Evolutionary conservation across 2,888 invertebrate genomes (phyloP).

Genomic region (Tupiocoris notatus): DNA sequence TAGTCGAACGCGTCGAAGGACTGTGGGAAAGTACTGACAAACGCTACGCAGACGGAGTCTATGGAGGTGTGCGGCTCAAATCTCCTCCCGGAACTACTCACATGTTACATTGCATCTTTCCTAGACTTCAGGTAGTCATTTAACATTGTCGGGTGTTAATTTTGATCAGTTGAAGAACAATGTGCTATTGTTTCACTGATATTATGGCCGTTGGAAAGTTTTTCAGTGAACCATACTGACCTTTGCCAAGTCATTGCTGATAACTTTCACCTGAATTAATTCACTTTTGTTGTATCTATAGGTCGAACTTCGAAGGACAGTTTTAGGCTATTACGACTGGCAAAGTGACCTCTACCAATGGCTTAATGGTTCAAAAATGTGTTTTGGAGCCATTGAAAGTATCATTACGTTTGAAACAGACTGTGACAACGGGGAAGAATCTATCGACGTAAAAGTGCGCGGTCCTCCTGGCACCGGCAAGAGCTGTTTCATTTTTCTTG

Average conservation of each 20-base stretch:
- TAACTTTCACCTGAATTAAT: no score
- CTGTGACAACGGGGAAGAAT: constrained; percentile 55
- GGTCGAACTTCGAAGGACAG: constrained; percentile 61
- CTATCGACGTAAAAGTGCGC: constrained; percentile 66
- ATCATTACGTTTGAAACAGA: constrained; percentile 63
- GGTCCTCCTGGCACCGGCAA: constrained; percentile 61
- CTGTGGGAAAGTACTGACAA: constrained; percentile 64
- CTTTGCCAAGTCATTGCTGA: no score
- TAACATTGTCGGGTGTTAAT: no score
- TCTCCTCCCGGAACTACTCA: constrained; percentile 61
- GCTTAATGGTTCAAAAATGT: constrained; percentile 69
- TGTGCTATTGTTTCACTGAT: no score
- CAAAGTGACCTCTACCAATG: constrained; percentile 68
- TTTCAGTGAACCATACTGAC: no score
- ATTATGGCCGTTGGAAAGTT: no score
- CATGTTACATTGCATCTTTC: constrained; percentile 66
- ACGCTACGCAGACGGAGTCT: constrained; percentile 57
- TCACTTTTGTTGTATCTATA: constrained; percentile 51
- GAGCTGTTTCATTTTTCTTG: constrained; percentile 67
- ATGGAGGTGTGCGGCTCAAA: constrained; percentile 64
- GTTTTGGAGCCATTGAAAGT: constrained; percentile 66
- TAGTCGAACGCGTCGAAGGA: constrained; percentile 65
- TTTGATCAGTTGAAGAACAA: no score
- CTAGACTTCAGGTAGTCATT: constrained; percentile 63
- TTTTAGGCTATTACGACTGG: constrained; percentile 58